Conservation (phyloP, 30 jellyfish, hydroid and myxozoan species). For the Mastigias papua region DNA sequence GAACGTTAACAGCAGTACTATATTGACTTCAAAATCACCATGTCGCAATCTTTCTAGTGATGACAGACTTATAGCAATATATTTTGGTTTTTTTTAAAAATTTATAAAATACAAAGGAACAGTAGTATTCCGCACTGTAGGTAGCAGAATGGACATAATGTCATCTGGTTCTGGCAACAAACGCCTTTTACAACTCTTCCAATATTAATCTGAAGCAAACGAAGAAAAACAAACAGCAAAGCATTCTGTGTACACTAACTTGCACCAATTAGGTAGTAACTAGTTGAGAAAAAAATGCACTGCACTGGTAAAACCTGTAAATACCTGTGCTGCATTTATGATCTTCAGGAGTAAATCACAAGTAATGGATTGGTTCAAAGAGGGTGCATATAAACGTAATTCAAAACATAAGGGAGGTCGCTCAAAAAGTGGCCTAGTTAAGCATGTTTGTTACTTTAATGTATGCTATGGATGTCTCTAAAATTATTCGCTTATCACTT, state of each 20-base stretch:
- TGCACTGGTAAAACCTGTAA: conserved; percentile 24
- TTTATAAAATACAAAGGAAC: too few species aligned
- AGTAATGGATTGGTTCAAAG: conserved; percentile 21
- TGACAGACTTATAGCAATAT: too few species aligned
- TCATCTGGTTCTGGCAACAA: conserved; percentile 4
- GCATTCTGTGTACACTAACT: not conserved
- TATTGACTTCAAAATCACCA: too few species aligned
- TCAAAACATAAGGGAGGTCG: conserved; percentile 18
- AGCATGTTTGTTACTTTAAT: conserved; percentile 50
- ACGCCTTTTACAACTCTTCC: not conserved
- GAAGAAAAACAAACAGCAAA: not conserved
- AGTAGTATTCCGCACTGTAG: not conserved
- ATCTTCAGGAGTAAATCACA: not conserved
- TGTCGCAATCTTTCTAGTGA: too few species aligned
- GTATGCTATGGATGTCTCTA: conserved; percentile 35
- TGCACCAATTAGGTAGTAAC: conserved; percentile 21
- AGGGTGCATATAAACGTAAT: conserved; percentile 14
- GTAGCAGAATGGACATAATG: conserved; percentile 10
- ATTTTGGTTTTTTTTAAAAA: too few species aligned
- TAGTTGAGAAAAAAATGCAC: not conserved
- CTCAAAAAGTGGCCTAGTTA: not conserved
- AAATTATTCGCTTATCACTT: conserved; percentile 8
- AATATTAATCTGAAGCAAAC: not conserved
- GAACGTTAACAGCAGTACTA: too few species aligned
- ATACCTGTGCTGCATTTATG: not conserved